Base-by-base conservation (phyloP, 1,140 invertebrate genomes). In the Penaeus japonicus region DNA sequence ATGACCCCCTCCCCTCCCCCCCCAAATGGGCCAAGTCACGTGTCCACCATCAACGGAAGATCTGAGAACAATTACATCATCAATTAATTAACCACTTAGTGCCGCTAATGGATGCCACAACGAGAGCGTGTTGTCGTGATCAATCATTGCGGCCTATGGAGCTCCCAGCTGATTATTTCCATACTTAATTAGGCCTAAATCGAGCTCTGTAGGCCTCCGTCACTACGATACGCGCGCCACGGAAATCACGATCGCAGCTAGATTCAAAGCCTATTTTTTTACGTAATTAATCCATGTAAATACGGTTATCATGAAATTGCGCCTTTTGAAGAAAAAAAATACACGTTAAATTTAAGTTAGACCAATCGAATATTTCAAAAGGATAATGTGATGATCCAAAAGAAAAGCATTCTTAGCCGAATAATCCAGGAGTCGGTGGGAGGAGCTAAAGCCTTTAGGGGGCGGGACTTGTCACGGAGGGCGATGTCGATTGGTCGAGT, bases 401-500 rank as follows among this genome's bases (percentile, higher is more conserved):
- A 54, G 35, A 12, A 35, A 15, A 22, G 27, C 0, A 0, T 39
- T 17, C 22, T 18, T 53, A 27, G 65, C 4, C 57, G 39, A 62
- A 10, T 30, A 30, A 27, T 62, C 35, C 57, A 27, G 30, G 47
- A 82, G 5, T 57, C 3, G 32, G 55, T 84, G 32, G 86, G 80
- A 27, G 87, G 87, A 57, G 87, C 87, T 30, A 12, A 2, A 4
- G 22, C 55, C 27, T n/a, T 54, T 22, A 57, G 39, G 53, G 87
- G 87, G 80, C 62, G 87, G 79, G 70, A 32, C 70, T 35, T 24
- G 27, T 10, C 35, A 4, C 1, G 22, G 7, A 5, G 54, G 54
- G 24, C 1, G 54, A 32, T 81, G 53, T 32, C 57, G 80, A 88
- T 83, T 88, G 87, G 87, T 32, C 10, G 80, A 18, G 30, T 27